A percentile compares a stretch with the other conserved stretches of the same genome.
Evolutionary conservation across 1,140 invertebrate genomes (phyloP).

Genomic region (Battus philenor): DNA sequence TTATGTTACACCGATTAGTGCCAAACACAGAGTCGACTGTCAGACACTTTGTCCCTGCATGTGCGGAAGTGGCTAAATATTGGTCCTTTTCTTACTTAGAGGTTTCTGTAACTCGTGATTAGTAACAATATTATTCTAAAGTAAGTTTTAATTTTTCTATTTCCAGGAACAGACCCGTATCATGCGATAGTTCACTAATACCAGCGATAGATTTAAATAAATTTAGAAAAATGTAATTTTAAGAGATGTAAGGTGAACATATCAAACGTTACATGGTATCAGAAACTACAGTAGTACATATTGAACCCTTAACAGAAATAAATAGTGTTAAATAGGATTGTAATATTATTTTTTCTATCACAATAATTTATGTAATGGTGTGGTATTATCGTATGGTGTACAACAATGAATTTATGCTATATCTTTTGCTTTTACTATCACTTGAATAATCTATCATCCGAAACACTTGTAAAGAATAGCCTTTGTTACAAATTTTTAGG

Average conservation of each 20-base stretch:
- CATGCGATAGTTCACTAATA: conserved; percentile 72
- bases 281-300: not conserved
- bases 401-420: conserved; percentile 18
- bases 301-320: conserved; percentile 11
- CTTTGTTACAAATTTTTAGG: conserved; percentile 39
- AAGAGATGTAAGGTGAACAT: too few relatives aligned
- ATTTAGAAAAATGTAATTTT: conserved; percentile 40
- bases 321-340: not conserved
- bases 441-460: conserved; percentile 10
- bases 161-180: conserved; percentile 75
- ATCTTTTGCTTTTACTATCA: conserved; percentile 12
- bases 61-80: too few relatives aligned
- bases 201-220: conserved; percentile 65
- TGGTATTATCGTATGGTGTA: conserved; percentile 9
- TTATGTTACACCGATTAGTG: too few relatives aligned
- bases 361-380: conserved; percentile 6
- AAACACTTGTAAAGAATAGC: conserved; percentile 22
- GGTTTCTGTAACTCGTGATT: too few relatives aligned
- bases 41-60: too few relatives aligned
- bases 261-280: not conserved
- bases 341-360: conserved; percentile 1
- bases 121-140: too few relatives aligned
- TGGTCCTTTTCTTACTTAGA: too few relatives aligned
- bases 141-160: too few relatives aligned
- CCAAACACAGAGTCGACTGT: too few relatives aligned